Evolutionary conservation across 2,888 invertebrate genomes (phyloP), one percentile per base, ranked within the genome.

Genomic region (Meteorus colon): DNA sequence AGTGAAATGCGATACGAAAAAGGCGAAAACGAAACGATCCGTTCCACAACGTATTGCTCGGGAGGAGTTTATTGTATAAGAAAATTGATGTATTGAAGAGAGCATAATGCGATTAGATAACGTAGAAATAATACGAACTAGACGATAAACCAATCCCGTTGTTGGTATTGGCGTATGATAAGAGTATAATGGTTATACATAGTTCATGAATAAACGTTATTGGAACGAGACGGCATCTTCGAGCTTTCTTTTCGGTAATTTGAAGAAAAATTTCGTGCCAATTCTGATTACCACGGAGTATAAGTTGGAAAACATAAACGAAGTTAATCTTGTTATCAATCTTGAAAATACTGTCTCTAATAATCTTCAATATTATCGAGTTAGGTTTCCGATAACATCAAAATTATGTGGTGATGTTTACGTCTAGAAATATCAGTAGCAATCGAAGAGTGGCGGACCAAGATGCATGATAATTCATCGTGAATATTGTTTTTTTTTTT

Each of bases 151-250:
- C 76, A 78, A 74, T 78, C 31, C 68, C 73, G 75, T 77, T 78
- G 72, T 74, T 65, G 77, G 77, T 71, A 78, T 78, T 77, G 77
- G 74, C 74, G 55, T 77, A 78, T 72, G 74, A 77, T 62, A 48
- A 80, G 74, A 74, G 74, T 80, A 79, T 76, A 74, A 75, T 77
- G 78, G 75, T 79, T 80, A 79, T 77, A 70, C 75, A 74, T 75
- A 74, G 68, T 73, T 72, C 41, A 72, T 45, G 63, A 45, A 72
- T 51, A 71, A 77, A 72, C 73, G 73, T 55, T 72, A 63, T 63
- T 68, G 77, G 73, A 74, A 75, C 73, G 72, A 75, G 78, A 77
- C 8, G 55, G 75, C 76, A 79, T 77, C 74, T 79, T 77, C 41
- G 76, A 78, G 71, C 59, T 71, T 67, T 76, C 70, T 73, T 66